Conservation (phyloP, 2,113 vertebrate species). For the Equus quagga region DNA sequence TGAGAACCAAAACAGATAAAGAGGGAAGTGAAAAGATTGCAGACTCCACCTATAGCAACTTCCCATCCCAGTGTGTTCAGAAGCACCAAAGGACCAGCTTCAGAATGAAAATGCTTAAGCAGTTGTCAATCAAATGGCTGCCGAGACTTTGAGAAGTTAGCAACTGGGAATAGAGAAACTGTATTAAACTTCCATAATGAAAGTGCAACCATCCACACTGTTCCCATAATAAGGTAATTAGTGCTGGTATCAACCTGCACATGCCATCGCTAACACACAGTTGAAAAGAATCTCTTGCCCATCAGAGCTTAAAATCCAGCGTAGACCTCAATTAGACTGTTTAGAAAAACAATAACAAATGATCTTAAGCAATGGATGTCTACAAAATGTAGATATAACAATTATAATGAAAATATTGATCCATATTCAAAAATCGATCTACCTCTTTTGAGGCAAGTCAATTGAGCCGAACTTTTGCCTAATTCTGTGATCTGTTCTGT, state of each 20-base stretch:
- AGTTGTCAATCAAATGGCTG: not conserved
- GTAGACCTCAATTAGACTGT: not conserved
- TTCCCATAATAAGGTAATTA: not conserved
- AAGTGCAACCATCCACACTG: not conserved
- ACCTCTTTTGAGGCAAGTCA: not conserved
- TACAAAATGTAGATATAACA: not conserved
- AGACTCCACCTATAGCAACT: not conserved
- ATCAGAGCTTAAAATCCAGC: not conserved
- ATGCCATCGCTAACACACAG: not conserved
- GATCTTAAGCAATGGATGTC: not conserved
- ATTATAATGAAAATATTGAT: not conserved
- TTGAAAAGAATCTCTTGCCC: not conserved
- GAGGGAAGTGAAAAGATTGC: not conserved
- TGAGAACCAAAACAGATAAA: not conserved
- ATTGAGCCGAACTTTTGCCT: not conserved
- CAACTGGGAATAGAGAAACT: not conserved
- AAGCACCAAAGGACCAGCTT: not conserved
- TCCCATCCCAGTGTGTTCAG: not conserved
- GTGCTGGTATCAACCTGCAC: no score
- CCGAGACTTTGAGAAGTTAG: not conserved
- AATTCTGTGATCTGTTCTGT: not conserved
- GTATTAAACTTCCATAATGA: not conserved
- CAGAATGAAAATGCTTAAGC: not conserved
- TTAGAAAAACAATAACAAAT: not conserved
- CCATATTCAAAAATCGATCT: conserved; percentile 15